phyloP scores from a whole-genome alignment of 2,888 invertebrate genomes.

The Litoditis marina region DNA sequence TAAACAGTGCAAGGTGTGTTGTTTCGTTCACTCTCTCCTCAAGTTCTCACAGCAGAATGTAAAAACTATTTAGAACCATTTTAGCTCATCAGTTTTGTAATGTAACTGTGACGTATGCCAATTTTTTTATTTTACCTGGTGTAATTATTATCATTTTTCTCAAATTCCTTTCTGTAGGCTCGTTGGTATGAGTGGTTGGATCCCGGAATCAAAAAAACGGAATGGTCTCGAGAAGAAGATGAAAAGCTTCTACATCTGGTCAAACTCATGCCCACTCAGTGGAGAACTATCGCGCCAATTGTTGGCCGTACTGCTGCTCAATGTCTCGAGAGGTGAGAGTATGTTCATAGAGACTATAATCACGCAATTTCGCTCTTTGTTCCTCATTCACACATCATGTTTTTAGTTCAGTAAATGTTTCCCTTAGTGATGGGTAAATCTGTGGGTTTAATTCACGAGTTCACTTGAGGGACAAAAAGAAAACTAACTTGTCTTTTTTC shows the following conservation, averaged over 20 bases:
- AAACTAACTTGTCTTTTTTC: constrained; percentile 8
- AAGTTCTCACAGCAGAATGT: no score
- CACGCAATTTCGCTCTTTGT: no score
- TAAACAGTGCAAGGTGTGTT: constrained; percentile 84
- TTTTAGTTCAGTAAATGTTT: no score
- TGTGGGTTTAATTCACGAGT: no score
- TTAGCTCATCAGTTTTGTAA: no score
- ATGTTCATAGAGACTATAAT: no score
- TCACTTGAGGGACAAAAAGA: no score
- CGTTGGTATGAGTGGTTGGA: constrained; percentile 86
- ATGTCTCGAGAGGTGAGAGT: constrained; percentile 89
- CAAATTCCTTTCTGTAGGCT: constrained; percentile 38
- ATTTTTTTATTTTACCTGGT: not conserved
- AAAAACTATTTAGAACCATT: no score
- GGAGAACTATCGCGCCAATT: constrained; percentile 98
- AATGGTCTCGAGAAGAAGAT: constrained; percentile 98
- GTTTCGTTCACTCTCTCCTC: not conserved
- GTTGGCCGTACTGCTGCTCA: constrained; percentile 98
- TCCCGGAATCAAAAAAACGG: constrained; percentile 98
- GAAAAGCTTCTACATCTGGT: constrained; percentile 87
- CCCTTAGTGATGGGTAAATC: no score
- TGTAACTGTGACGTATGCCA: no score
- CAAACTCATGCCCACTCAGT: constrained; percentile 98
- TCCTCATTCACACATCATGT: no score
- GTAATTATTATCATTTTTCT: not conserved